Percentiles rank a stretch among this genome's conserved stretches.
Evolutionary conservation across 2,888 invertebrate species (phyloP).

Genomic region (Pemphredon lugubris): DNA sequence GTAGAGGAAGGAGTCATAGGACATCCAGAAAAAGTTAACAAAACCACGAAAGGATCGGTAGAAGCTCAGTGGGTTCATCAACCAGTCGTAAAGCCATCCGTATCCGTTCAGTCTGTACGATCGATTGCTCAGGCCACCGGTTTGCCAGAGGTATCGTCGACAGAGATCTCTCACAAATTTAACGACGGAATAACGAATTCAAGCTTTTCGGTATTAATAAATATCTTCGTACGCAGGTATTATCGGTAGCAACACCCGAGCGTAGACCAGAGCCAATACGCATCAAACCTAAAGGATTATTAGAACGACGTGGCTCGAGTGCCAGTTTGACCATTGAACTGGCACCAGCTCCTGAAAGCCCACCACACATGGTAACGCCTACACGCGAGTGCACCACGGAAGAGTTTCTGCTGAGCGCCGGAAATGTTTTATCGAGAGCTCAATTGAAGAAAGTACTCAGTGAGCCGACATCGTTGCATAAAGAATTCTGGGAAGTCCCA

Average conservation of each 20-base stretch:
- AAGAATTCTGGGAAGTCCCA: constrained; percentile 97
- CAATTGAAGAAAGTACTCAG: constrained; percentile 82
- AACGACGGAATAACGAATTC: neutral
- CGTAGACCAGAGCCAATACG: constrained; percentile 81
- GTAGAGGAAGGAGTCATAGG: constrained; percentile 77
- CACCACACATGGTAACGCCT: constrained; percentile 82
- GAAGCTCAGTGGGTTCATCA: constrained; percentile 78
- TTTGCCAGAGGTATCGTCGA: constrained; percentile 69
- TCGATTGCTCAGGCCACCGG: constrained; percentile 52
- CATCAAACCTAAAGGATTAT: constrained; percentile 85
- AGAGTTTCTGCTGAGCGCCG: constrained; percentile 83
- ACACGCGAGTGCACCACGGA: constrained; percentile 83
- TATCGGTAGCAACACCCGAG: constrained; percentile 72
- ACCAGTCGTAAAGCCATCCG: constrained; percentile 53
- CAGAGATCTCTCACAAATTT: neutral
- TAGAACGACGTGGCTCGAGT: constrained; percentile 94
- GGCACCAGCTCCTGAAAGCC: constrained; percentile 75
- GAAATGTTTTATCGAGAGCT: constrained; percentile 82
- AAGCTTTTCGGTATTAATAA: neutral
- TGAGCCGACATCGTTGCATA: constrained; percentile 85
- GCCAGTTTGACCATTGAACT: constrained; percentile 94
- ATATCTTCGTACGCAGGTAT: constrained; percentile 56
- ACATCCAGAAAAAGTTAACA: constrained; percentile 67
- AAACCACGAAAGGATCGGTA: constrained; percentile 70
- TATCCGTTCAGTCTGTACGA: constrained; percentile 58